A percentile compares a stretch with the other conserved stretches of the same genome.
phyloP scores from a whole-genome alignment of 2,113 vertebrate species.

The Oreochromis niloticus region DNA sequence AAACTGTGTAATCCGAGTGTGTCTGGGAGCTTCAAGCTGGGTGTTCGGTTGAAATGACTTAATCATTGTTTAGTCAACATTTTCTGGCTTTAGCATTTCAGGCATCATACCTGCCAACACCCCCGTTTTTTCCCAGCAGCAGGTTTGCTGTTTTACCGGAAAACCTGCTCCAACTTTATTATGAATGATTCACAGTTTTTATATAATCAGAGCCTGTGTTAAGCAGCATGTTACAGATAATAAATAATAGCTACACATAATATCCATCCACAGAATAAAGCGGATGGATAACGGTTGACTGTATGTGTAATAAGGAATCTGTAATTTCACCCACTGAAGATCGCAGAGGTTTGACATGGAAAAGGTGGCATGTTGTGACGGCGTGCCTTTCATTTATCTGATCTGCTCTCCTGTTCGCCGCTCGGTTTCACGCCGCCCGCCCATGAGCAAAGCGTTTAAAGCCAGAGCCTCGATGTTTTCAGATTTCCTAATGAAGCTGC shows the following conservation, averaged over 20 bases:
- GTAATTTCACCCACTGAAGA: neutral
- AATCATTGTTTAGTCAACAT: fast-evolving
- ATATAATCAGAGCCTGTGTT: neutral
- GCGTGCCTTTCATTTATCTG: neutral
- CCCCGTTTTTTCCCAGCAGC: fast-evolving
- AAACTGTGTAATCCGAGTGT: fast-evolving
- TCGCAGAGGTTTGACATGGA: neutral
- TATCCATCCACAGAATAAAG: neutral
- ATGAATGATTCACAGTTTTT: neutral
- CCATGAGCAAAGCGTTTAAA: fast-evolving
- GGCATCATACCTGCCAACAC: neutral
- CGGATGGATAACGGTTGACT: fast-evolving
- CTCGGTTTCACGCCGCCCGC: neutral
- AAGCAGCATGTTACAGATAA: neutral
- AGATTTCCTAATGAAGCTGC: neutral
- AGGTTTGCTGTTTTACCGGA: fast-evolving
- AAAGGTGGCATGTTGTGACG: neutral
- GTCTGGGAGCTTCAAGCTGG: neutral
- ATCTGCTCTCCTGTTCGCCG: neutral
- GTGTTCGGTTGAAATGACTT: neutral
- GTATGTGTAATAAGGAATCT: neutral
- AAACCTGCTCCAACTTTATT: neutral
- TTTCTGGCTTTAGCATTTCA: neutral
- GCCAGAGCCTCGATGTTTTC: neutral
- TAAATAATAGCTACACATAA: fast-evolving